These are phyloP conservation scores for Deilephila porcellus DNA, from an alignment of 2,888 invertebrate genomes.

Conservation along the genomic window DNA sequence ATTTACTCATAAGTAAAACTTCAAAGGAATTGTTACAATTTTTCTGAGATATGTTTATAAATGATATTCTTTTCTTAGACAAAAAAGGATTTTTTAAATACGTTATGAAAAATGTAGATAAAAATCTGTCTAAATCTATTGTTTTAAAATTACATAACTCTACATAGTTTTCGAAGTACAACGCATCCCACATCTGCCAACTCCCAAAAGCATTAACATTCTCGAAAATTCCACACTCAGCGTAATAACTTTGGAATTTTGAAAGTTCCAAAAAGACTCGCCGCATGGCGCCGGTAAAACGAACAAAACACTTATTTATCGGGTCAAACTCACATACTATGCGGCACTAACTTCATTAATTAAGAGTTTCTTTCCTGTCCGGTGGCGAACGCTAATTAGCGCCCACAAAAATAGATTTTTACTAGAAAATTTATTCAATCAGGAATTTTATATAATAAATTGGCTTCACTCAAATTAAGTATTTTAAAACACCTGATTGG, in stretches of 20 bases:
- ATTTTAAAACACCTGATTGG: no score
- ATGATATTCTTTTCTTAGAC: no score
- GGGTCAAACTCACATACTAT: conserved; percentile 46
- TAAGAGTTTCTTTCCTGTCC: conserved; percentile 43
- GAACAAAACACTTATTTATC: conserved; percentile 45
- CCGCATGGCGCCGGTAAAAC: conserved; percentile 33
- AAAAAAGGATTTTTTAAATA: no score
- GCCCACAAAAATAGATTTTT: background rate
- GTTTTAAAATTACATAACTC: background rate
- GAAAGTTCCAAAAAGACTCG: conserved; percentile 12
- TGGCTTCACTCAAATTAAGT: background rate
- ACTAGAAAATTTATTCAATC: background rate
- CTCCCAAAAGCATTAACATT: conserved; percentile 2
- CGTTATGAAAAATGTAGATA: no score
- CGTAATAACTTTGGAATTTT: conserved; percentile 23
- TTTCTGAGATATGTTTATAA: no score
- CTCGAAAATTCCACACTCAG: background rate
- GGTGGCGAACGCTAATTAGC: conserved; percentile 13
- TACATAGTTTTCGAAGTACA: background rate
- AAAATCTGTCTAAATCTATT: no score
- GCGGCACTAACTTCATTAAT: conserved; percentile 49
- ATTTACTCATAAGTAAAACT: no score
- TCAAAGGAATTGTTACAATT: no score
- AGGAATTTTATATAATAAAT: background rate
- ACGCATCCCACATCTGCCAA: background rate